Evolutionary conservation across 2,888 invertebrate genomes (phyloP).

Genomic region (Sphaerophoria taeniata): DNA sequence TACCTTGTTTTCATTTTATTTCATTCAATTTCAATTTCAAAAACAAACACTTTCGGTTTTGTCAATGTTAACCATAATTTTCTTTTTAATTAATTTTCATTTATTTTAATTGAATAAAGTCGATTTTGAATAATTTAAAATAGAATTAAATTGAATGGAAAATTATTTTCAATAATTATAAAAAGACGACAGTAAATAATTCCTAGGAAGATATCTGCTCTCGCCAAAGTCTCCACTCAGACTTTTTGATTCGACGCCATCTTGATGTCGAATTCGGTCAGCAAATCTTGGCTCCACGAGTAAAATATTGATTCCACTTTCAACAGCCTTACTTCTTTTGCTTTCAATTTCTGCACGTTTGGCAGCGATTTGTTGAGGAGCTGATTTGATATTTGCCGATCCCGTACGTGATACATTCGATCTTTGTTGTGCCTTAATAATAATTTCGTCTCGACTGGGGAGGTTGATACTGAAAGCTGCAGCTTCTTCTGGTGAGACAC

Average conservation of each 20-base stretch:
- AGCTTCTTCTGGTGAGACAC: conserved; percentile 84
- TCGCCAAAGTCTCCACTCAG: background rate
- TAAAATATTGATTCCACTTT: conserved; percentile 26
- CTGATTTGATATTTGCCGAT: background rate
- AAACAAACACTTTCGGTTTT: too few species aligned
- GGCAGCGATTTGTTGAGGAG: background rate
- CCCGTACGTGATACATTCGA: background rate
- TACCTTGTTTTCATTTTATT: too few species aligned
- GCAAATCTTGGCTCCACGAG: conserved; percentile 2
- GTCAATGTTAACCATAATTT: too few species aligned
- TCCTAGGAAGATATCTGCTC: conserved; percentile 13
- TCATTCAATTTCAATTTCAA: too few species aligned
- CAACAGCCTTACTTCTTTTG: conserved; percentile 40
- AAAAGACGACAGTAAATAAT: conserved; percentile 12
- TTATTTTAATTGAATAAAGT: too few species aligned
- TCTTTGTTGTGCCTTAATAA: conserved; percentile 76
- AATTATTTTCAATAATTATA: background rate
- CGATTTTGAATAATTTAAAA: background rate
- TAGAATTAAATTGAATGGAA: background rate
- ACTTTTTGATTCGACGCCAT: background rate
- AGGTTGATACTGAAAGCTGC: conserved; percentile 80
- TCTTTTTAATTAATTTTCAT: too few species aligned
- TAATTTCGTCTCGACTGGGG: conserved; percentile 79
- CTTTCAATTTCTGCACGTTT: conserved; percentile 23
- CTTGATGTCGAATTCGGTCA: background rate